These are phyloP conservation scores for Lophotis ruficrista DNA, from an alignment of 2,113 vertebrate species.

Conservation along the genomic window DNA sequence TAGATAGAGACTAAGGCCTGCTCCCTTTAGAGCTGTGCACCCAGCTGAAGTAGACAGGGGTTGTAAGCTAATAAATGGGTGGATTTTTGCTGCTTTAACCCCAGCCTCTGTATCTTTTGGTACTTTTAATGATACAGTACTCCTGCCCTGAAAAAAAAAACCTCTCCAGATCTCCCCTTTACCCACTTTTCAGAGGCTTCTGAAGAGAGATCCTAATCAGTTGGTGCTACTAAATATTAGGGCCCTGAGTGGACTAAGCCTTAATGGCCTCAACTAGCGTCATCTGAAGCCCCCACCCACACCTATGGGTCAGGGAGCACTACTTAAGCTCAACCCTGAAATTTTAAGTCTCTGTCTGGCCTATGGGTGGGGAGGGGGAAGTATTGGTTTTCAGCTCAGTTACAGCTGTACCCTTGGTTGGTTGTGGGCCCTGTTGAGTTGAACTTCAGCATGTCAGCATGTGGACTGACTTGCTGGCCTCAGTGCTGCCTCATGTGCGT, in stretches of 20 bases:
- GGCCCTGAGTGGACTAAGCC: neutral
- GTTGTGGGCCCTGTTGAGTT: neutral
- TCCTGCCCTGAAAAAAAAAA: neutral
- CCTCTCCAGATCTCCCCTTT: neutral
- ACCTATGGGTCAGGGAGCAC: too few relatives aligned
- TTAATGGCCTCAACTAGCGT: neutral
- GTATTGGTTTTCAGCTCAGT: neutral
- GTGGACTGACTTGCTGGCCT: neutral
- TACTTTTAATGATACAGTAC: neutral
- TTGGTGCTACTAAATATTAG: neutral
- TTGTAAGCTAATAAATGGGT: neutral
- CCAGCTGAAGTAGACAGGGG: neutral
- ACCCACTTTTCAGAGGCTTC: neutral
- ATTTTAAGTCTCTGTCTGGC: fast-evolving
- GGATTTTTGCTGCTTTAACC: neutral
- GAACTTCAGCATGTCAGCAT: neutral
- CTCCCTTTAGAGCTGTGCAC: neutral
- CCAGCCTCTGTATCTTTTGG: neutral
- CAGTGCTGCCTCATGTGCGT: neutral
- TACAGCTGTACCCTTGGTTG: neutral
- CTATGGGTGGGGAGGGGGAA: fast-evolving
- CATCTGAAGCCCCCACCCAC: neutral
- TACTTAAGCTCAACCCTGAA: neutral
- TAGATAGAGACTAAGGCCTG: neutral
- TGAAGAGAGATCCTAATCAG: neutral